Evolutionary conservation across 2,113 vertebrate species (phyloP), one percentile per base, ranked within the genome.

Genomic region (Eudorcas thomsonii): DNA sequence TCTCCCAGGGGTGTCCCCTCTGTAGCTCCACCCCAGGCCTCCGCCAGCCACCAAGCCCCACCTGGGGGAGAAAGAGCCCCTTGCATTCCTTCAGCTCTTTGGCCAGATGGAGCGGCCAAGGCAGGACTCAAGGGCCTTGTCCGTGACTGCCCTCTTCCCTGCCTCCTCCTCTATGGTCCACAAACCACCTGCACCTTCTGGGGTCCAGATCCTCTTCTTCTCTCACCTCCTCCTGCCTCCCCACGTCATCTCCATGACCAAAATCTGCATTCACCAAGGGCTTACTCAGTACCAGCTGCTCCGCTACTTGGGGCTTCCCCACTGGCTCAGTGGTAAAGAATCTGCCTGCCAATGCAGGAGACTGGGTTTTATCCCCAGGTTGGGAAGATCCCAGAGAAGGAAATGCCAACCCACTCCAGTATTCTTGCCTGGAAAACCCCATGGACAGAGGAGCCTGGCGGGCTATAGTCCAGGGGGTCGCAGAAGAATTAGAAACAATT

Each of bases 381-480:
- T 25, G 11, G 71, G 71, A 77, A 25, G 23, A 43, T 7, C 21
- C 36, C 21, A 25, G 36, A 77, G 71, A 43, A 26, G 36, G 36
- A 77, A 43, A 77, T 43, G 71, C 5, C 36, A 43, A 3, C 71
- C 71, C 71, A 77, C 39, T 43, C 6, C 71, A 77, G 71, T 77
- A 77, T 26, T 77, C 10, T 77, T 43, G 23, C 71, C 71, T 26
- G 23, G 36, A 14, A 43, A 77, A 77, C 12, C 36, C 23, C 23
- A 77, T 7, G 36, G 36, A 77, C 23, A 26, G 23, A 26, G 71
- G 71, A 77, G 23, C 71, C 71, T 77, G 71, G 71, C 0, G 0
- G 71, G 23, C 71, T 43, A 7, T 1, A 43, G 36, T 43, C 71
- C 6, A 14, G 0, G 23, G 12, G 36, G 23, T 7, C 0, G 1